These are phyloP conservation scores for Hormaphis cornu DNA, from an alignment of 1,140 invertebrate genomes.

Conservation along the genomic window DNA sequence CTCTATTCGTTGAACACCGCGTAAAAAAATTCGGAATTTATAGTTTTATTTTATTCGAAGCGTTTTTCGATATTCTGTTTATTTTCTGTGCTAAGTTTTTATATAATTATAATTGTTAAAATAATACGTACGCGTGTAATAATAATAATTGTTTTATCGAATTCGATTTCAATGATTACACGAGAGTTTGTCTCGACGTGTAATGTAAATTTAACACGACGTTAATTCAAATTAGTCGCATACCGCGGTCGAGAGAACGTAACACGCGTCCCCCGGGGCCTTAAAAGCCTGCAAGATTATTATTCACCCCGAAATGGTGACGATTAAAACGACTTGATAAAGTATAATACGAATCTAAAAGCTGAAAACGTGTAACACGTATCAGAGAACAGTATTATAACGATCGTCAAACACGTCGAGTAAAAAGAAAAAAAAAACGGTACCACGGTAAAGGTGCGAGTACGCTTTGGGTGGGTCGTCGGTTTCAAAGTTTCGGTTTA, in stretches of 20 bases:
- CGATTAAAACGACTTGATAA: constrained; percentile 8
- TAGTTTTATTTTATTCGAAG: too few relatives aligned
- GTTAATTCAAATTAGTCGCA: constrained; percentile 23
- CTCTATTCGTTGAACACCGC: too few relatives aligned
- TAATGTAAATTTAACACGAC: not conserved
- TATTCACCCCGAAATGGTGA: not conserved
- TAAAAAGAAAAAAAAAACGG: too few relatives aligned
- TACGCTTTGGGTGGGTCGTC: too few relatives aligned
- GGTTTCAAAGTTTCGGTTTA: too few relatives aligned
- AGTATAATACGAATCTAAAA: not conserved
- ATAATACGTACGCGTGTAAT: not conserved
- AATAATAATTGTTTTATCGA: not conserved
- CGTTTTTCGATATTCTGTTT: too few relatives aligned
- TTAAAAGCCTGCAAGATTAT: not conserved
- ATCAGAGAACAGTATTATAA: too few relatives aligned
- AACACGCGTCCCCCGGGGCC: not conserved
- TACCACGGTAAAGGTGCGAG: too few relatives aligned
- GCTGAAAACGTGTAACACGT: not conserved
- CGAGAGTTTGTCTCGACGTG: not conserved
- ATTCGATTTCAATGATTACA: not conserved
- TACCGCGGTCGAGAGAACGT: constrained; percentile 3
- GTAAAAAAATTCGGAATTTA: too few relatives aligned
- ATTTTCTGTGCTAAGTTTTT: too few relatives aligned
- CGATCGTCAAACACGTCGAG: too few relatives aligned
- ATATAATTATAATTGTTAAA: not conserved